A percentile compares a stretch with the other conserved stretches of the same genome.
Evolutionary conservation across 2,113 vertebrate species (phyloP).

Genomic region (Sclerurus mexicanus): DNA sequence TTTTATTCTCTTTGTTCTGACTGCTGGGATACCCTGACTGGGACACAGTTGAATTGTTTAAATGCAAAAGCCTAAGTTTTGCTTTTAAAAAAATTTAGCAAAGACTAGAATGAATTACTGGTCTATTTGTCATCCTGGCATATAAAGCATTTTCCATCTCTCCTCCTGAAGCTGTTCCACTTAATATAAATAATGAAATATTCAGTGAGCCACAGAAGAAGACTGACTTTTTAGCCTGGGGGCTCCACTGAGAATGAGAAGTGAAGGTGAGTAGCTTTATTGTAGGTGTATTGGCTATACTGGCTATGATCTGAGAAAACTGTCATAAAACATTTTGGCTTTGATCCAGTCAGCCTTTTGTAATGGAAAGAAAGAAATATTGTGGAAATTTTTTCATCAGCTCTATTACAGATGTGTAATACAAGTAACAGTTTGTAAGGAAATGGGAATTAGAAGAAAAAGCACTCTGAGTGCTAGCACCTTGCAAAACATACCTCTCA

Average conservation of each 20-base stretch:
- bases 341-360: neutral
- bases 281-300: neutral
- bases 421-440: neutral
- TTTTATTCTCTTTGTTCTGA: conserved; percentile 3
- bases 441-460: neutral
- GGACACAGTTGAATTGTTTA: neutral
- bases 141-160: conserved; percentile 39
- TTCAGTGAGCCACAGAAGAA: conserved; percentile 19
- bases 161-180: conserved; percentile 37
- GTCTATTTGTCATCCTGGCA: conserved; percentile 38
- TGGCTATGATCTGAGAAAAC: neutral
- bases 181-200: conserved; percentile 62
- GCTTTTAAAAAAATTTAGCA: neutral
- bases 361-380: neutral
- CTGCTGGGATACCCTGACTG: neutral
- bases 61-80: neutral
- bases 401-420: neutral
- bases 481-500: neutral
- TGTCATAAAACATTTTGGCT: neutral
- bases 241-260: neutral
- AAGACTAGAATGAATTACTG: conserved; percentile 14
- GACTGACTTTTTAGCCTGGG: neutral
- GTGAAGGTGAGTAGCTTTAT: conserved; percentile 19
- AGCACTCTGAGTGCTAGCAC: neutral
- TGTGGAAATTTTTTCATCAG: neutral